Evolutionary conservation across 2,888 invertebrate species (phyloP), one percentile per base, ranked within the genome.

Genomic region (Troides oblongomaculatus): DNA sequence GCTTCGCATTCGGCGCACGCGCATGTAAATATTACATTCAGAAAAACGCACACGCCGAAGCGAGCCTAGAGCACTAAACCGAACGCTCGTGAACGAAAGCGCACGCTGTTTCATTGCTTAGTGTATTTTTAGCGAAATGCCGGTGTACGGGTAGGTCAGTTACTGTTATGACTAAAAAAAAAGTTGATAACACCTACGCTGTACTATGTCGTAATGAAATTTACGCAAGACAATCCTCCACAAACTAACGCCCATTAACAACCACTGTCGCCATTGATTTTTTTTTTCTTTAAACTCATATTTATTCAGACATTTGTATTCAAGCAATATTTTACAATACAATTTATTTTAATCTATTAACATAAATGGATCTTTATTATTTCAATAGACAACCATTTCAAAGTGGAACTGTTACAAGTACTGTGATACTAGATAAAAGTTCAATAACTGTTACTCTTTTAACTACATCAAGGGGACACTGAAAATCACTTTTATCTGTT

Each of bases 61-160:
- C 67, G 64, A 76, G 78, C 77, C 78, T 81, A 79, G 70, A 76
- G 74, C 81, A 81, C 83, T 82, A 83, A 82, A 83, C 84, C 77
- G 77, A 84, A 80, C 78, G 77, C 77, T 81, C 78, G 85, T 85
- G 84, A 86, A 87, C 89, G 89, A 89, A 89, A 89, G 84, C 84
- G 81, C 81, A 84, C 84, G 85, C 83, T 12, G 46, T 18, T 85
- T 85, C 79, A 82, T 83, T 75, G 74, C 76, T 75, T 77, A 75
- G 76, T 79, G 78, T 90, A 91, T 90, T 89, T 90, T 90, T 89
- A 90, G 88, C 84, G 73, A 86, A 85, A 83, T 84, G 81, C 81
- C 77, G 79, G 79, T 81, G 85, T 89, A 85, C 82, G 87, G 84
- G 85, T 91, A 90, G 90, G 90, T 91, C 90, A 90, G 90, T 88